Evolutionary conservation across 2,888 invertebrate species (phyloP).

Genomic region (Nomada ruficornis): DNA sequence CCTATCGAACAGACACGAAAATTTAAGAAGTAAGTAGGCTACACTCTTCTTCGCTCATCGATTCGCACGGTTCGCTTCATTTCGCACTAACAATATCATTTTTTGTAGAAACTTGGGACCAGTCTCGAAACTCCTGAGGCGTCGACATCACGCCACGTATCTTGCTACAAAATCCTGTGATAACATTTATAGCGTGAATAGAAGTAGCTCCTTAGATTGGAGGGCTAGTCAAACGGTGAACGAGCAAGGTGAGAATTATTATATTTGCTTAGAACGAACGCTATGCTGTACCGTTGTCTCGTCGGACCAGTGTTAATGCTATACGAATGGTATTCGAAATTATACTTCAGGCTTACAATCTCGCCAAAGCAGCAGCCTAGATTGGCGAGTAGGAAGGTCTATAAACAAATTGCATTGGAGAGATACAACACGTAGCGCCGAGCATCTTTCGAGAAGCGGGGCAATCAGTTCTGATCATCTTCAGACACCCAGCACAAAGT

Average conservation of each 20-base stretch:
- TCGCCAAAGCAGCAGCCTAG: constrained; percentile 80
- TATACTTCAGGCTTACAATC: constrained; percentile 74
- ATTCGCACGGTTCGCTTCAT: too few species aligned
- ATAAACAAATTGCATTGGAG: constrained; percentile 76
- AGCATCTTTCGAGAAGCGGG: constrained; percentile 79
- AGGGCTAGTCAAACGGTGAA: constrained; percentile 73
- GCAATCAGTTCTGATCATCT: constrained; percentile 75
- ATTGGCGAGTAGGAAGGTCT: constrained; percentile 80
- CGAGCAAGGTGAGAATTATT: constrained; percentile 73
- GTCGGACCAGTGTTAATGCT: not conserved
- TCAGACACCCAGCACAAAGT: constrained; percentile 80
- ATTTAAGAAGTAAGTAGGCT: constrained; percentile 79
- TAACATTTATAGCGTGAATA: constrained; percentile 83
- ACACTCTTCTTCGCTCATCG: too few species aligned
- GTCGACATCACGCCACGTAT: constrained; percentile 80
- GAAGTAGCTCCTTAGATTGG: constrained; percentile 80
- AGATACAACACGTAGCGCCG: constrained; percentile 80
- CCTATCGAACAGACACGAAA: constrained; percentile 78
- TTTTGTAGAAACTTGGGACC: constrained; percentile 81
- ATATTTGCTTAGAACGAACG: not conserved
- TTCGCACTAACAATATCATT: not conserved
- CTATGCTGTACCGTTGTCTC: constrained; percentile 7
- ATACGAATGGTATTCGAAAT: constrained; percentile 24
- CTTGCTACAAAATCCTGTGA: constrained; percentile 84
- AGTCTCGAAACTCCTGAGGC: constrained; percentile 82